phyloP scores from a whole-genome alignment of 1,140 invertebrate genomes.

The Alviniconcha marisindica region DNA sequence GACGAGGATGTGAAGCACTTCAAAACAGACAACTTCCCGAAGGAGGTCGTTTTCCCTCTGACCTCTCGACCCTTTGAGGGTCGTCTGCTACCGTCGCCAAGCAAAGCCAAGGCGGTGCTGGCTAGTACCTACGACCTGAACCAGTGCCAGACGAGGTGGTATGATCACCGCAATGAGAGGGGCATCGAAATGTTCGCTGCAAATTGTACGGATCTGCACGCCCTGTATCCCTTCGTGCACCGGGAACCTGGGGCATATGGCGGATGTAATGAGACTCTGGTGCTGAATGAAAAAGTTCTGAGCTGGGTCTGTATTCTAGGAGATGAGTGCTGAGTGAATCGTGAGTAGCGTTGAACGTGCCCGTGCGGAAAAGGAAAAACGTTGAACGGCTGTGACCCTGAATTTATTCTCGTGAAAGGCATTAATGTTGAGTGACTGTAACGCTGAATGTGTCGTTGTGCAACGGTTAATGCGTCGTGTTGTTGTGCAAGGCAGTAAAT shows the following conservation, averaged over 20 bases:
- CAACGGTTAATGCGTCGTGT: too few relatives aligned
- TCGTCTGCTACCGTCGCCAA: constrained; percentile 45
- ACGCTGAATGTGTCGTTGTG: too few relatives aligned
- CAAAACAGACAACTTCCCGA: constrained; percentile 30
- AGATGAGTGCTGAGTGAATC: too few relatives aligned
- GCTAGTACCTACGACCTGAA: constrained; percentile 35
- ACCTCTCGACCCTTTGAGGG: constrained; percentile 42
- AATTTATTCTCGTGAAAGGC: too few relatives aligned
- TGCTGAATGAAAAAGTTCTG: too few relatives aligned
- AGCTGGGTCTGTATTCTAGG: too few relatives aligned
- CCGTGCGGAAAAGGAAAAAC: too few relatives aligned
- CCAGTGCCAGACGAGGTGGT: constrained; percentile 41
- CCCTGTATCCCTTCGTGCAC: constrained; percentile 32
- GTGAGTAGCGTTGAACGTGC: too few relatives aligned
- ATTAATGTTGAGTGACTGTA: too few relatives aligned
- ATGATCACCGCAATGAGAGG: constrained; percentile 41
- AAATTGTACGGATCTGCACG: constrained; percentile 14
- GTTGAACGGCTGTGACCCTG: too few relatives aligned
- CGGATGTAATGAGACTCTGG: constrained; percentile 25
- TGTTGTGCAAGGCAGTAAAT: too few relatives aligned
- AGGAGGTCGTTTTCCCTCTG: constrained; percentile 50
- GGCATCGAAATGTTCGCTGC: neutral
- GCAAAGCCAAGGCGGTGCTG: constrained; percentile 35
- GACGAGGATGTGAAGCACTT: constrained; percentile 41
- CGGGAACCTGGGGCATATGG: neutral